Evolutionary conservation across 2,113 vertebrate species (phyloP).

Genomic region (Phylloscopus trochilus): DNA sequence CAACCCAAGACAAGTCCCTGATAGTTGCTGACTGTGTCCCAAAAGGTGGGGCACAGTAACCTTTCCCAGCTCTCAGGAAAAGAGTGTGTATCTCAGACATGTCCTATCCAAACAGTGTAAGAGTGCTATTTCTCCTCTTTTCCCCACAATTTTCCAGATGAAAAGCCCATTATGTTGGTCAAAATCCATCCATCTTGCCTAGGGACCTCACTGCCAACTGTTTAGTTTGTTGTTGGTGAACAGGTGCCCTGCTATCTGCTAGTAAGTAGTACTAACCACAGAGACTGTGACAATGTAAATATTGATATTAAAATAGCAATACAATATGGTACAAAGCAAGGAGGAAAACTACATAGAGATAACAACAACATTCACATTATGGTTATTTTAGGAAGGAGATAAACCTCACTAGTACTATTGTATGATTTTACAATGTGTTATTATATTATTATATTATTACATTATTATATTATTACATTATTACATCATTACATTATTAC

Average conservation of each 20-base stretch:
- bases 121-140: not conserved
- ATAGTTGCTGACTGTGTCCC: not conserved
- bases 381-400: not conserved
- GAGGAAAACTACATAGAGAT: not conserved
- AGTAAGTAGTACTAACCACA: not conserved
- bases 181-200: not conserved
- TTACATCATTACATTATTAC: not conserved
- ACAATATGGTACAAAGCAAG: not conserved
- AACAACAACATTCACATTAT: not conserved
- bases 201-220: not conserved
- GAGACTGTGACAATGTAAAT: not conserved
- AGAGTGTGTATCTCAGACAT: not conserved
- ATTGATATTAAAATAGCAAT: not conserved
- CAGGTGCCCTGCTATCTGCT: not conserved
- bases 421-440: not conserved
- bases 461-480: too few species aligned
- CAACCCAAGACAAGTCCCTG: not conserved
- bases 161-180: rapidly evolving
- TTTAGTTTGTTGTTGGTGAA: not conserved
- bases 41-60: not conserved
- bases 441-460: too few species aligned
- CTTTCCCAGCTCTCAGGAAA: not conserved
- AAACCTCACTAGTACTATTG: not conserved
- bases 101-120: not conserved
- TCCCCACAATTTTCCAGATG: not conserved